Conservation (phyloP, 2,797 vertebrate species). For the Falco berigora region DNA sequence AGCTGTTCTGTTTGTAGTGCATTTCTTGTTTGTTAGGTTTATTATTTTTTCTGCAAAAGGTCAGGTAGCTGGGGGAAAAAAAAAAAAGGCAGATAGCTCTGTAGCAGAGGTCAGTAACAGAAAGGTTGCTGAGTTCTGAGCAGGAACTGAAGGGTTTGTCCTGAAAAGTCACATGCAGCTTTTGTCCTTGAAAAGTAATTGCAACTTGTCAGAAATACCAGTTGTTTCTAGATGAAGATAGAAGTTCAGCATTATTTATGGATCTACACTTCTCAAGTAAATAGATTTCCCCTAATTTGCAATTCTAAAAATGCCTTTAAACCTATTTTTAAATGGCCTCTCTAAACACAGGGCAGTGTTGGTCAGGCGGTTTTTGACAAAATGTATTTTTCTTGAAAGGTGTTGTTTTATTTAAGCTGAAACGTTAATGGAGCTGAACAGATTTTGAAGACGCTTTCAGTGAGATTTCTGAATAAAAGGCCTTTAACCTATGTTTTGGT, state of each 20-base stretch:
- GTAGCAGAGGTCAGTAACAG: not conserved
- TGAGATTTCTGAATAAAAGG: not conserved
- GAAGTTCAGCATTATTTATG: not conserved
- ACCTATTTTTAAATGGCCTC: conserved; percentile 7
- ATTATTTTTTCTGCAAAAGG: not conserved
- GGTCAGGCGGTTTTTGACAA: not conserved
- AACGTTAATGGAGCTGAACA: not conserved
- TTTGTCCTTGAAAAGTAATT: conserved; percentile 34
- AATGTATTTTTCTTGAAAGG: not conserved
- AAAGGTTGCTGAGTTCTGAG: conserved; percentile 1
- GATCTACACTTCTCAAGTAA: not conserved
- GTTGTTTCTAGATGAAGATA: conserved; percentile 3
- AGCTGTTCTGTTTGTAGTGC: not conserved
- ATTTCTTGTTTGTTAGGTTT: not conserved
- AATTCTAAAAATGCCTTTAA: conserved; percentile 31
- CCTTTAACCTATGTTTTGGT: not conserved
- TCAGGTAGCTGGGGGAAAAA: not conserved
- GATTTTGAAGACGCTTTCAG: not conserved
- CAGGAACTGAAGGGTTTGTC: not conserved
- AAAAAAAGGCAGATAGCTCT: not conserved
- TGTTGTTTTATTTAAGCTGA: not conserved
- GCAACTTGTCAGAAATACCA: not conserved
- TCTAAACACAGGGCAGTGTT: not conserved
- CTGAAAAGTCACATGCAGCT: not conserved
- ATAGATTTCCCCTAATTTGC: conserved; percentile 22